phyloP scores from a whole-genome alignment of 2,888 invertebrate species.

The Mystacides longicornis region DNA sequence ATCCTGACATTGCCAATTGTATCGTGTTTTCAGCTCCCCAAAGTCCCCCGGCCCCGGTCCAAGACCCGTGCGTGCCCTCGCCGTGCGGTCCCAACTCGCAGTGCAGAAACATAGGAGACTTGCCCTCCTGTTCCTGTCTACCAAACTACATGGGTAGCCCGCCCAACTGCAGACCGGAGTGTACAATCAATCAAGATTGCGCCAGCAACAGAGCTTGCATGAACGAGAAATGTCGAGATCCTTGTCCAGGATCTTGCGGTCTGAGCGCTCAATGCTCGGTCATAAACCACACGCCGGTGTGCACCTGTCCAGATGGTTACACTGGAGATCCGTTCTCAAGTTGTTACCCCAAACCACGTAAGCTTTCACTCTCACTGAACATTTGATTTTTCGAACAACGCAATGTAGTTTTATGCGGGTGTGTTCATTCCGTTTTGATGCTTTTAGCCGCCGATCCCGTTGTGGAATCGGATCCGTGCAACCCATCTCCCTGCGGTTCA shows the following conservation, averaged over 20 bases:
- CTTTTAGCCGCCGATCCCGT: slow-evolving; percentile 42
- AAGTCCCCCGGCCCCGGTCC: slow-evolving; percentile 41
- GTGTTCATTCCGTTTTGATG: slow-evolving; percentile 71
- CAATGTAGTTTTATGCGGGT: too few species aligned
- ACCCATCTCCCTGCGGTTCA: slow-evolving; percentile 75
- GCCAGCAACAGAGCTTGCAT: slow-evolving; percentile 69
- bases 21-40: slow-evolving; percentile 41
- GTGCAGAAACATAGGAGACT: slow-evolving; percentile 62
- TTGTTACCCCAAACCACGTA: slow-evolving; percentile 32
- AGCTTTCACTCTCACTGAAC: too few species aligned
- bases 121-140: slow-evolving; percentile 68
- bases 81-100: slow-evolving; percentile 63
- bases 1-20: neutral
- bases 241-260: slow-evolving; percentile 74
- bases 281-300: slow-evolving; percentile 66
- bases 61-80: slow-evolving; percentile 64
- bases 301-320: slow-evolving; percentile 59
- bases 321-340: slow-evolving; percentile 62
- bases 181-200: slow-evolving; percentile 76
- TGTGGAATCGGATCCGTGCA: slow-evolving; percentile 54
- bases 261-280: slow-evolving; percentile 63
- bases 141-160: slow-evolving; percentile 61
- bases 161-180: slow-evolving; percentile 75
- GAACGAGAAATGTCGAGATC: slow-evolving; percentile 65
- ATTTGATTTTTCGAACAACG: too few species aligned